phyloP scores from a whole-genome alignment of 2,797 vertebrate genomes.

The Atherinosoma microstoma region DNA sequence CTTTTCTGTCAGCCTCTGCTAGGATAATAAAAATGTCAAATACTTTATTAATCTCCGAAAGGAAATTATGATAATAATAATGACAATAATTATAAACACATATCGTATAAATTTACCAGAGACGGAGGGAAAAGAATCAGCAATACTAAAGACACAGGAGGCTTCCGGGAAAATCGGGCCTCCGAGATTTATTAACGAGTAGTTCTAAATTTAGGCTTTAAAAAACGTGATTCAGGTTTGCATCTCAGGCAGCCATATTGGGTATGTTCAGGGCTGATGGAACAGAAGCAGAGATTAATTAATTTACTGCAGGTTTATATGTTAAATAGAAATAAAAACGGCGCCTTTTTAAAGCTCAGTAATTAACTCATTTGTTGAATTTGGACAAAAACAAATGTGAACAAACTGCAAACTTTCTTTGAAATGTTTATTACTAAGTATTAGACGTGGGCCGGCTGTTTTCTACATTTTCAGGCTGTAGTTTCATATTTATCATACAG shows the following conservation, averaged over 20 bases:
- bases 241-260: neutral
- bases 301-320: neutral
- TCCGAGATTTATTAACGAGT: conserved; percentile 10
- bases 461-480: neutral
- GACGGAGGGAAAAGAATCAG: conserved; percentile 39
- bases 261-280: conserved; percentile 1
- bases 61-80: neutral
- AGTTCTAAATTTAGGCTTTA: neutral
- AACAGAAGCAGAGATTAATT: neutral
- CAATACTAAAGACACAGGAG: conserved; percentile 18
- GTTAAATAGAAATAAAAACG: neutral
- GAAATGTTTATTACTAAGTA: neutral
- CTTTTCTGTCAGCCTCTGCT: conserved; percentile 44
- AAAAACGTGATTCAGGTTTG: neutral
- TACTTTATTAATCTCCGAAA: neutral
- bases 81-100: conserved; percentile 10
- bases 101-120: conserved; percentile 25
- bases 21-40: neutral
- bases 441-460: neutral
- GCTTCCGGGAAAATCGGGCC: conserved; percentile 11
- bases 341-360: neutral
- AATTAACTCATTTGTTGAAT: neutral
- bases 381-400: neutral
- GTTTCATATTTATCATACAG: neutral
- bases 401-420: neutral